Base-by-base conservation (phyloP, 2,797 vertebrate genomes). In the Liparis tanakae region DNA sequence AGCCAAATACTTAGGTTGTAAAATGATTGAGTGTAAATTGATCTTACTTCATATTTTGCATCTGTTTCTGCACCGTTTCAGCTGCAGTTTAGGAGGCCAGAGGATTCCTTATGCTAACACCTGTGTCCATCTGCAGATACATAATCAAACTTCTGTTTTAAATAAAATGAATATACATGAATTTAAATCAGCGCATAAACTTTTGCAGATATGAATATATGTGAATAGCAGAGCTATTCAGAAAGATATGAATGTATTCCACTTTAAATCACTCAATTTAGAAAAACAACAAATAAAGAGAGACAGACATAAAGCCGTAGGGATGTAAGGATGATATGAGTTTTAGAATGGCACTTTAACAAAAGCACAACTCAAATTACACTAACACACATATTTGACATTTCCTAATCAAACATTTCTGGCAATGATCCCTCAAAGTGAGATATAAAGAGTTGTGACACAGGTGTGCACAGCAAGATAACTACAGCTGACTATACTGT, bases 81-180 rank as follows among this genome's bases (percentile, higher is more conserved):
- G 25, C 48, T 30, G n/a, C 8, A 13, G 0, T 34, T 67, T 70
- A 50, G 53, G 25, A 71, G 58, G 67, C 39, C 56, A 74, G 67
- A 78, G 60, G 53, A 77, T 80, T 78, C 22, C 71, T 72, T 74
- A 83, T 87, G 76, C 73, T 82, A 79, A 86, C 82, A 69, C 67
- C 65, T 61, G 72, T 14, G 2, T 63, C 67, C 66, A 76, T 84
- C 72, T 76, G 67, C 71, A 78, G 44, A 77, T 59, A 67, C 50
- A 57, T 78, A 62, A 85, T 76, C 64, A 78, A 61, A 36, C 72
- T 39, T 75, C 46, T n/a, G 25, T 79, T 85, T 56, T 51, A 18
- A 70, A 66, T 70, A 20, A 78, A 57, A 60, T 68, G 63, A 73
- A 79, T 78, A 50, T 22, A 67, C 58, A 41, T 74, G 18, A 61